phyloP scores from a whole-genome alignment of 2,888 invertebrate genomes.

The Tetranychus piercei region DNA sequence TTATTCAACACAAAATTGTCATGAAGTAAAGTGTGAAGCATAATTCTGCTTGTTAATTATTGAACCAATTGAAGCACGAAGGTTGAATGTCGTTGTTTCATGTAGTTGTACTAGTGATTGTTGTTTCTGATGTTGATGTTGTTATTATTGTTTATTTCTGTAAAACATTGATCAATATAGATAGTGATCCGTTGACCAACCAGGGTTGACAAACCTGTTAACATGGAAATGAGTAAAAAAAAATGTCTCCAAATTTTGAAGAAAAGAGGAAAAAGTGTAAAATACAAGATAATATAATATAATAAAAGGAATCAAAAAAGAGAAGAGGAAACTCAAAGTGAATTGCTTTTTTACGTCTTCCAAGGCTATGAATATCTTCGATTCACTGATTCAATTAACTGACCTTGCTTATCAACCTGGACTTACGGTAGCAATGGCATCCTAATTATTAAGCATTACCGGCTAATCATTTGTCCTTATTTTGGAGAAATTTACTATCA shows the following conservation, averaged over 20 bases:
- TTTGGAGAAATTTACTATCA: no score
- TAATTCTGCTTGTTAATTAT: neutral
- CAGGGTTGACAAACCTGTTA: neutral
- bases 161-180: no score
- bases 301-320: neutral
- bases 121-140: no score
- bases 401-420: neutral
- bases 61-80: neutral
- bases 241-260: neutral
- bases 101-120: neutral
- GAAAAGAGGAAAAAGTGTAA: neutral
- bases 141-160: no score
- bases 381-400: neutral
- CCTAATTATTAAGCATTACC: no score
- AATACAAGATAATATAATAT: neutral
- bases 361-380: neutral
- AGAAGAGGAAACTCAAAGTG: neutral
- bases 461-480: no score
- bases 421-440: no score
- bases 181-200: no score
- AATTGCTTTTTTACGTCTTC: neutral
- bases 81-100: neutral
- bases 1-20: neutral
- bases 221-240: neutral
- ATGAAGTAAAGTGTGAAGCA: no score